phyloP scores from a whole-genome alignment of 2,888 invertebrate species.

The Rhaphigaster nebulosa region DNA sequence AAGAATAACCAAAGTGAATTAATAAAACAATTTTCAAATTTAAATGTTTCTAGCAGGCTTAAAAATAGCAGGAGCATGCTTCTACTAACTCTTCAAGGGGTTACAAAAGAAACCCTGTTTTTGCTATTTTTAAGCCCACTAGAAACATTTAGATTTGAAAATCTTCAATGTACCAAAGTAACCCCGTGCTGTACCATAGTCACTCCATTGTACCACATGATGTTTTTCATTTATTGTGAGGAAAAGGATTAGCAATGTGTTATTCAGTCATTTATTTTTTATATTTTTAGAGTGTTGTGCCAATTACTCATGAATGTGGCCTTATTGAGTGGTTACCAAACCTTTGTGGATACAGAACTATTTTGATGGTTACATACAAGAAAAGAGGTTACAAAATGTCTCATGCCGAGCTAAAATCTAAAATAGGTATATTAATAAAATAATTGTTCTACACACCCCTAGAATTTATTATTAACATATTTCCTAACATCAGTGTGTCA shows the following conservation, averaged over 20 bases:
- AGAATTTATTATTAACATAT: not conserved
- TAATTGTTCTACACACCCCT: not conserved
- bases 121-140: too few relatives aligned
- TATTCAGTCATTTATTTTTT: not conserved
- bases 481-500: not conserved
- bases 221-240: not conserved
- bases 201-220: too few relatives aligned
- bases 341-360: conserved; percentile 79
- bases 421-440: not conserved
- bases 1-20: too few relatives aligned
- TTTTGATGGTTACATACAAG: conserved; percentile 72
- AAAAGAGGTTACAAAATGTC: conserved; percentile 41
- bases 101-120: too few relatives aligned
- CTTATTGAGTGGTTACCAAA: conserved; percentile 97
- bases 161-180: too few relatives aligned
- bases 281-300: conserved; percentile 83
- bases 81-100: too few relatives aligned
- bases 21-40: too few relatives aligned
- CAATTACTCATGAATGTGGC: conserved; percentile 95
- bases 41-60: too few relatives aligned
- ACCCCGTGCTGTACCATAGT: too few relatives aligned
- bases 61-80: too few relatives aligned
- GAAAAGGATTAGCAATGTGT: not conserved
- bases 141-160: too few relatives aligned
- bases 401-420: conserved; percentile 18